Evolutionary conservation across 92 coral and sea anemone species (phyloP).

Genomic region (Epizoanthus ramosus): DNA sequence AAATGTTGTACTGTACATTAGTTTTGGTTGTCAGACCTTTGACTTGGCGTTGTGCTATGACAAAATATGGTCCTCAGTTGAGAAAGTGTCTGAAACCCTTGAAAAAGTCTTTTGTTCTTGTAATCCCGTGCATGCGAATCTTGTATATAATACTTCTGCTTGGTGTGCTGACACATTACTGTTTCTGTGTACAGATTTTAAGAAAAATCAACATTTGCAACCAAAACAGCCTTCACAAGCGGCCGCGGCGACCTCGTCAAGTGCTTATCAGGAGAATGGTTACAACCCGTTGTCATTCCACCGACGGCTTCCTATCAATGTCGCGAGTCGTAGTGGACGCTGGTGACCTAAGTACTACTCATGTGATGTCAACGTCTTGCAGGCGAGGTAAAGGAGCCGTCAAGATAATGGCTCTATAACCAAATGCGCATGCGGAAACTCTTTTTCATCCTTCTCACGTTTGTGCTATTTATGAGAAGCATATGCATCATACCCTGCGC

Average conservation of each 20-base stretch:
- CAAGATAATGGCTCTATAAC: background rate
- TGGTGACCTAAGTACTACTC: conserved; percentile 59
- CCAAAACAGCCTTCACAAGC: conserved; percentile 17
- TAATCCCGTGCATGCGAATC: too few relatives aligned
- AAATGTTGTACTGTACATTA: too few relatives aligned
- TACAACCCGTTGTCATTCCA: conserved; percentile 70
- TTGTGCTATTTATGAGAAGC: background rate
- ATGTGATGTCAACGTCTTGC: background rate
- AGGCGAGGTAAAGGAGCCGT: background rate
- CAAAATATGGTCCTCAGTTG: too few relatives aligned
- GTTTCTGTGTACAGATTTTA: conserved; percentile 50
- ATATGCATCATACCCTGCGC: too few relatives aligned
- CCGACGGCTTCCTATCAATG: conserved; percentile 59
- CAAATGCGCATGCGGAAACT: background rate
- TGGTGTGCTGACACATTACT: background rate
- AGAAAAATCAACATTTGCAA: conserved; percentile 45
- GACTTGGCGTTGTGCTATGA: too few relatives aligned
- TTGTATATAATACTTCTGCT: too few relatives aligned
- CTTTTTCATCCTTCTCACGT: background rate
- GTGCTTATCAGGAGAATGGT: conserved; percentile 32
- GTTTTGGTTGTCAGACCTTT: too few relatives aligned
- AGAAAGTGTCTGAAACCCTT: too few relatives aligned
- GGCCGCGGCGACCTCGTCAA: conserved; percentile 7
- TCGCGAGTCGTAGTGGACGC: conserved; percentile 85
- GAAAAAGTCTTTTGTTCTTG: too few relatives aligned